Percentiles rank a stretch among this genome's conserved stretches.
These are phyloP conservation scores for Spheniscus mendiculus DNA, from an alignment of 2,113 vertebrate genomes.

Conservation along the genomic window DNA sequence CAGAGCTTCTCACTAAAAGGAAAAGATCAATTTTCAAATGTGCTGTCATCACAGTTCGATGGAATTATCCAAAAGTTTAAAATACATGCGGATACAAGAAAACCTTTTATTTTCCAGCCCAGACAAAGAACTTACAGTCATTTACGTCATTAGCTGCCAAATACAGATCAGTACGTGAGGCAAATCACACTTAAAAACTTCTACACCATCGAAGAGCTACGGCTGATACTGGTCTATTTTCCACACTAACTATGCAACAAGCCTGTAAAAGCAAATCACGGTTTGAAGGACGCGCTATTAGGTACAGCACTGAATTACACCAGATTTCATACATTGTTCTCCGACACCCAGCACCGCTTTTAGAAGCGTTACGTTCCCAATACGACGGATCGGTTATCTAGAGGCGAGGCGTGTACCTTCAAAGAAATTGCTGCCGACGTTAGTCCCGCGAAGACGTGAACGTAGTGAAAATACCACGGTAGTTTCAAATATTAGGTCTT, in stretches of 20 bases:
- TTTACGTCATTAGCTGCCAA: slow-evolving; percentile 56
- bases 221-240: background rate
- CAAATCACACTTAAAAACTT: background rate
- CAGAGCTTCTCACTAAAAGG: background rate
- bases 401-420: background rate
- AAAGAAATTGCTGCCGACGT: background rate
- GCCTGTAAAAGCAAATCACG: background rate
- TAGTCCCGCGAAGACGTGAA: background rate
- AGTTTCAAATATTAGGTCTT: background rate
- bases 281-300: background rate
- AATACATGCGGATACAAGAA: slow-evolving; percentile 58
- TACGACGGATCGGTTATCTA: background rate
- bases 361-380: background rate
- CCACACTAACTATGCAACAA: background rate
- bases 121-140: slow-evolving; percentile 6
- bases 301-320: background rate
- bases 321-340: background rate
- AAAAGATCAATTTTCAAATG: background rate
- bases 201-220: background rate
- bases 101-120: slow-evolving; percentile 39
- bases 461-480: background rate
- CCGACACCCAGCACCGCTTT: background rate
- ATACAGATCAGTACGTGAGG: background rate
- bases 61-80: slow-evolving; percentile 31
- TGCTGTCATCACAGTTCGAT: background rate